These are phyloP conservation scores for Setipinna tenuifilis DNA, from an alignment of 2,797 vertebrate genomes.

Conservation along the genomic window DNA sequence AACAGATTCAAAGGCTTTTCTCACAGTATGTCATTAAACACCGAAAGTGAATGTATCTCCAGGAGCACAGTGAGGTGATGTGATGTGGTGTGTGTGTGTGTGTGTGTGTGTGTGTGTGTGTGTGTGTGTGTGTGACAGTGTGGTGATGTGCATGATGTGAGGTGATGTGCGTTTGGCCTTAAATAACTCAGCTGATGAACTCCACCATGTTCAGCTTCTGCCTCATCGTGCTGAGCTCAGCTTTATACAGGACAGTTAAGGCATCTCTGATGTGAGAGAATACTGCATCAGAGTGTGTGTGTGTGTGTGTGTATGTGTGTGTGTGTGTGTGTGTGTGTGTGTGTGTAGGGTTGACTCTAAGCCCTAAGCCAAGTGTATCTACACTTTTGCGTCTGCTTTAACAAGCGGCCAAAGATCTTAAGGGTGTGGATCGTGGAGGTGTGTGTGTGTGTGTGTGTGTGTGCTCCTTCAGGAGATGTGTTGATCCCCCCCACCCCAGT, in stretches of 20 bases:
- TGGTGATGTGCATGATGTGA: too few species aligned
- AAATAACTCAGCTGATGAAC: background rate
- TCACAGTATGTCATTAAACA: too few species aligned
- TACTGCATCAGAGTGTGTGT: background rate
- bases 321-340: too few species aligned
- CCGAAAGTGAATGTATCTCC: too few species aligned
- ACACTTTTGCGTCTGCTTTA: conserved; percentile 25
- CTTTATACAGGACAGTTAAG: background rate
- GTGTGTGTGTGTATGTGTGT: background rate
- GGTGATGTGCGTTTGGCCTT: background rate
- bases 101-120: too few species aligned
- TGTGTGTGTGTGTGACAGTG: too few species aligned
- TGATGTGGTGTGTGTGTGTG: too few species aligned
- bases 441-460: background rate
- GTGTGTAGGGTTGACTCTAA: background rate
- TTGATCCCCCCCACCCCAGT: conserved; percentile 56
- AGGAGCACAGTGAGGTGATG: too few species aligned
- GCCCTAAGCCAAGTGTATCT: conserved; percentile 25
- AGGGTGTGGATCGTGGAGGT: conserved; percentile 46
- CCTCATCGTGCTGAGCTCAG: background rate
- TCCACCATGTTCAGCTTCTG: background rate
- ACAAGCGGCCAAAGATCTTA: conserved; percentile 48
- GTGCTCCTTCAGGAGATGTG: conserved; percentile 33
- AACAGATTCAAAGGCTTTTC: too few species aligned
- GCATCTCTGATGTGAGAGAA: background rate